A percentile compares a stretch with the other conserved stretches of the same genome.
phyloP scores from a whole-genome alignment of 2,113 vertebrate genomes.

The Sitta europaea region DNA sequence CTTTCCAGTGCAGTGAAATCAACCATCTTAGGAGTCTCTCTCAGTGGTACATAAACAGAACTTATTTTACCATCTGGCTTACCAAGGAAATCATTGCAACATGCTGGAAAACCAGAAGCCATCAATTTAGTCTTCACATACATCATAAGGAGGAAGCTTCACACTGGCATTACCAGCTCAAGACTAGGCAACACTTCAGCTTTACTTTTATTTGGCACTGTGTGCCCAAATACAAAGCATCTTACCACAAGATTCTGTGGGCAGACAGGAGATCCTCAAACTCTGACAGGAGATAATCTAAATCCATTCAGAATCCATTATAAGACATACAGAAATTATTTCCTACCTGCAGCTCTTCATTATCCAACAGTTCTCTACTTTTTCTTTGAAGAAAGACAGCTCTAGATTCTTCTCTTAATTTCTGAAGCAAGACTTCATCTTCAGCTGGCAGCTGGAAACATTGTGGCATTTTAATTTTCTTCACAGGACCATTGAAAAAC shows the following conservation, averaged over 20 bases:
- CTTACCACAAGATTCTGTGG: not conserved
- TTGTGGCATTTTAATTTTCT: not conserved
- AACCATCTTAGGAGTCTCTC: not conserved
- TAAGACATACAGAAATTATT: not conserved
- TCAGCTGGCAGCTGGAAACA: slow-evolving; percentile 88
- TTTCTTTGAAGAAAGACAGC: slow-evolving; percentile 97
- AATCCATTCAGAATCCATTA: not conserved
- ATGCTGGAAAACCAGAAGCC: not conserved
- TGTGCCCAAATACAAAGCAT: not conserved
- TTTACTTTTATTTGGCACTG: no score
- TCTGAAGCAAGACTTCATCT: slow-evolving; percentile 94
- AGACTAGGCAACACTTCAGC: not conserved
- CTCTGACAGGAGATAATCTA: not conserved
- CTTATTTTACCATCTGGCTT: not conserved
- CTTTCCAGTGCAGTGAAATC: not conserved
- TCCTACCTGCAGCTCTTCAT: slow-evolving; percentile 93
- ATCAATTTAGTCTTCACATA: not conserved
- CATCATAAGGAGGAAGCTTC: accelerated
- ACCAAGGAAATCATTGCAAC: not conserved
- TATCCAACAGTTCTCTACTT: slow-evolving; percentile 94
- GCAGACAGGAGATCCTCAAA: not conserved
- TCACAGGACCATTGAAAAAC: not conserved
- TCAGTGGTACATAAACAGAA: not conserved
- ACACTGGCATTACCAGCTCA: not conserved
- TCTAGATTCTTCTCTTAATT: slow-evolving; percentile 95